phyloP scores from a whole-genome alignment of 2,888 invertebrate species.

The Drosophila phalerata region DNA sequence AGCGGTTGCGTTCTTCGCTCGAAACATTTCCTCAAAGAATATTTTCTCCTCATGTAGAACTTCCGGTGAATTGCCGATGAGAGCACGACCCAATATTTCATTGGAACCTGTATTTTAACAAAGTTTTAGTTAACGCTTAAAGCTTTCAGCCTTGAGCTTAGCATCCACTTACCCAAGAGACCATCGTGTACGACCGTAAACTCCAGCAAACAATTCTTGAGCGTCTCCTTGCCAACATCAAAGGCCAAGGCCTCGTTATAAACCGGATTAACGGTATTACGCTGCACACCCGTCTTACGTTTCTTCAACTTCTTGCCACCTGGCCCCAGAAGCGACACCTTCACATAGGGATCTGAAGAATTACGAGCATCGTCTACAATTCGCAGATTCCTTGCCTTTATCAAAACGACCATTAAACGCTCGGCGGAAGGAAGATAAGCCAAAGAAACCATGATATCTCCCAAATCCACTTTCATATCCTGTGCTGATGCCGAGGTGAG shows the following conservation, averaged over 20 bases:
- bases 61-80: conserved; percentile 86
- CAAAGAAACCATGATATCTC: conserved; percentile 96
- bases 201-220: conserved; percentile 87
- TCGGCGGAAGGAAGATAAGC: conserved; percentile 97
- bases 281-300: conserved; percentile 96
- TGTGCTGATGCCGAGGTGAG: conserved; percentile 86
- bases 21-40: conserved; percentile 87
- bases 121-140: conserved; percentile 5
- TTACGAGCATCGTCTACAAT: conserved; percentile 97
- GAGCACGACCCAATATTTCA: conserved; percentile 86
- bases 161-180: conserved; percentile 85
- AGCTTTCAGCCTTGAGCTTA: not conserved
- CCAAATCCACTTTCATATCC: conserved; percentile 91
- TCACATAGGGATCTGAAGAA: conserved; percentile 97
- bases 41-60: conserved; percentile 86
- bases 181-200: conserved; percentile 88
- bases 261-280: conserved; percentile 94
- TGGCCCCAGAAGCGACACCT: conserved; percentile 94
- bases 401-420: conserved; percentile 94
- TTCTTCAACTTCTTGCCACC: conserved; percentile 96
- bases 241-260: conserved; percentile 98
- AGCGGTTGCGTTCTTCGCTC: conserved; percentile 87
- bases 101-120: conserved; percentile 85
- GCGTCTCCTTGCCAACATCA: conserved; percentile 91
- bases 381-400: conserved; percentile 95